phyloP scores from a whole-genome alignment of 1,140 invertebrate species.

The Lerema accius region DNA sequence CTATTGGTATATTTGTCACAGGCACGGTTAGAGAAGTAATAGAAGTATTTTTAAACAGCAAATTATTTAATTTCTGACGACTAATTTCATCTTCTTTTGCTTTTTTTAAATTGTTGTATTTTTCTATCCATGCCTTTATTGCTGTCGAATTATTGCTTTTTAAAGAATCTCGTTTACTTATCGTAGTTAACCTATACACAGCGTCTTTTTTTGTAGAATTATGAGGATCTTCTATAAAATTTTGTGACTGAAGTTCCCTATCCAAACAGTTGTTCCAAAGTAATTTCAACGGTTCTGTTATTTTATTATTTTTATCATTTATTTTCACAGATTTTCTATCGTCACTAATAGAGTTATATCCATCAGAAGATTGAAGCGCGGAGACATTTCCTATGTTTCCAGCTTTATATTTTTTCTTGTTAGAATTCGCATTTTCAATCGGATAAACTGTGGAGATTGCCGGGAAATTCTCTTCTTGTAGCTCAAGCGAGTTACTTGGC shows the following conservation, averaged over 20 bases:
- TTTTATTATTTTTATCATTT: slow-evolving; percentile 38
- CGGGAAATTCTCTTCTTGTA: slow-evolving; percentile 65
- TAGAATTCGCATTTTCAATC: slow-evolving; percentile 52
- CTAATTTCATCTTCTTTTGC: slow-evolving; percentile 45
- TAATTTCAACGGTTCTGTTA: slow-evolving; percentile 49
- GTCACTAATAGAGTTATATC: slow-evolving; percentile 41
- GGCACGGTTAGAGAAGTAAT: slow-evolving; percentile 19
- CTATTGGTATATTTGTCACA: slow-evolving; percentile 43
- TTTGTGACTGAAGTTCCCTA: slow-evolving; percentile 38
- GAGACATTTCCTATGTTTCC: slow-evolving; percentile 44
- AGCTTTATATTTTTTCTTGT: slow-evolving; percentile 54
- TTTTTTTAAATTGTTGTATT: slow-evolving; percentile 59
- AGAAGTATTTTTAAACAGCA: slow-evolving; percentile 19
- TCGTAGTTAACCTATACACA: slow-evolving; percentile 43
- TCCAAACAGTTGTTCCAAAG: slow-evolving; percentile 71
- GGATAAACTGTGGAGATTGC: slow-evolving; percentile 69
- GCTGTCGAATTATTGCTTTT: slow-evolving; percentile 48
- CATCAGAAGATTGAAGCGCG: slow-evolving; percentile 42
- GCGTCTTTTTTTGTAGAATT: slow-evolving; percentile 45
- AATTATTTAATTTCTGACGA: slow-evolving; percentile 35
- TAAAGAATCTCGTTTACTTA: slow-evolving; percentile 58
- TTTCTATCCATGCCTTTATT: slow-evolving; percentile 59
- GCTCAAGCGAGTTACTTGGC: slow-evolving; percentile 43
- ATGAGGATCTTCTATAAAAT: slow-evolving; percentile 49
- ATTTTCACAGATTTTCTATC: slow-evolving; percentile 27